Conservation (phyloP, 1,140 invertebrate species). For the Drosophila hydei region DNA sequence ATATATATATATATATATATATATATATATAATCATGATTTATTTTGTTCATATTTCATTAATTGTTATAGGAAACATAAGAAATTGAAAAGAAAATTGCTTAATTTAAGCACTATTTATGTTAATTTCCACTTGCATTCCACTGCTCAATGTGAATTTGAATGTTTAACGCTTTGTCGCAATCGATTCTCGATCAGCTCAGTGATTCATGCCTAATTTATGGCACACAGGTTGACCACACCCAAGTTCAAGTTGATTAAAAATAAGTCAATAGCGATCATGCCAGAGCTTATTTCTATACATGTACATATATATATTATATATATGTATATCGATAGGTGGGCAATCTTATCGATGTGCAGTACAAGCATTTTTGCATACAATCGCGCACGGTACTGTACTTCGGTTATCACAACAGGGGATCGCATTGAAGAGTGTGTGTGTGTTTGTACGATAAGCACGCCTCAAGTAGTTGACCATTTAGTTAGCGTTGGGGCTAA, state of each 20-base stretch:
- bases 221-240: slow-evolving; percentile 33
- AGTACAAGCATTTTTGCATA: slow-evolving; percentile 11
- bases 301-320: neutral
- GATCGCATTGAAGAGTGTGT: slow-evolving; percentile 21
- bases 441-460: slow-evolving; percentile 18
- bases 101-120: too few relatives aligned
- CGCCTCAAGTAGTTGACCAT: slow-evolving; percentile 36
- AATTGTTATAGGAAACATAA: too few relatives aligned
- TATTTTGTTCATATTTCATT: neutral
- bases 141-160: neutral
- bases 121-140: neutral
- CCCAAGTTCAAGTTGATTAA: slow-evolving; percentile 47
- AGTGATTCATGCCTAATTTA: slow-evolving; percentile 29
- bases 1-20: too few relatives aligned
- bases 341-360: slow-evolving; percentile 18
- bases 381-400: slow-evolving; percentile 7
- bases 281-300: neutral
- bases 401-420: slow-evolving; percentile 26
- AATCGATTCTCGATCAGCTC: neutral
- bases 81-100: too few relatives aligned
- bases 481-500: slow-evolving; percentile 38
- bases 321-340: slow-evolving; percentile 20
- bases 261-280: slow-evolving; percentile 10
- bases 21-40: too few relatives aligned
- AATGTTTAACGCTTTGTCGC: neutral